A percentile compares a stretch with the other conserved stretches of the same genome.
phyloP scores from a whole-genome alignment of 2,797 vertebrate genomes.

The Megaceryle alcyon region DNA sequence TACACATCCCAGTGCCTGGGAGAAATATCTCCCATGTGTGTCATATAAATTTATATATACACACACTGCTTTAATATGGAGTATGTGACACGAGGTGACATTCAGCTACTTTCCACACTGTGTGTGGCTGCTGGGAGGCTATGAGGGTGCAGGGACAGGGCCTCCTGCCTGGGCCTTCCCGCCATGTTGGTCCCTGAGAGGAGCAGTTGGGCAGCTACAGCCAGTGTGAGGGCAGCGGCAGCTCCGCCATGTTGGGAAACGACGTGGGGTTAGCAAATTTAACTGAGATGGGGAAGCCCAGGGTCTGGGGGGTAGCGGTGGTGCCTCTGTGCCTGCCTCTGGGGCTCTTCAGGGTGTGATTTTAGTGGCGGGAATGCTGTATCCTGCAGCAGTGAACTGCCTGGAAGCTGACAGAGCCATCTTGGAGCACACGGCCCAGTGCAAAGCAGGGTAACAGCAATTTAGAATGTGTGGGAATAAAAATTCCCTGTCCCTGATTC shows the following conservation, averaged over 20 bases:
- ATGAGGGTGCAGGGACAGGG: not conserved
- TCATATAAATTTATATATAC: too few species aligned
- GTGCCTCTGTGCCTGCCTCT: not conserved
- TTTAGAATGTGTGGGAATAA: not conserved
- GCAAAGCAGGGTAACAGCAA: not conserved
- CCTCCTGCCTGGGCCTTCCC: fast-evolving
- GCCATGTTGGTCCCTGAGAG: not conserved
- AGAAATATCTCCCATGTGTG: not conserved
- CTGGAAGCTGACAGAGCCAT: not conserved
- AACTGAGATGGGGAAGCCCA: not conserved
- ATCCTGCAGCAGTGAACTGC: not conserved
- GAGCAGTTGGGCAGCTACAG: fast-evolving
- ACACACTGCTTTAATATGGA: not conserved
- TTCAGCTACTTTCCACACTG: not conserved
- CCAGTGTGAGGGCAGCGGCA: not conserved
- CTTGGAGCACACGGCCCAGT: not conserved
- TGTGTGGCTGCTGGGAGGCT: fast-evolving
- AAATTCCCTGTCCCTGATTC: not conserved
- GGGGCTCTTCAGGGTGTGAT: not conserved
- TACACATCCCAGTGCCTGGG: not conserved
- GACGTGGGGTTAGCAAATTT: not conserved
- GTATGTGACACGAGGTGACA: not conserved
- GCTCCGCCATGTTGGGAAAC: fast-evolving
- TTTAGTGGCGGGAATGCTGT: not conserved
- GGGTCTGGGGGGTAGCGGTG: fast-evolving